phyloP scores from a whole-genome alignment of 2,113 vertebrate genomes.

The Thermophis baileyi region DNA sequence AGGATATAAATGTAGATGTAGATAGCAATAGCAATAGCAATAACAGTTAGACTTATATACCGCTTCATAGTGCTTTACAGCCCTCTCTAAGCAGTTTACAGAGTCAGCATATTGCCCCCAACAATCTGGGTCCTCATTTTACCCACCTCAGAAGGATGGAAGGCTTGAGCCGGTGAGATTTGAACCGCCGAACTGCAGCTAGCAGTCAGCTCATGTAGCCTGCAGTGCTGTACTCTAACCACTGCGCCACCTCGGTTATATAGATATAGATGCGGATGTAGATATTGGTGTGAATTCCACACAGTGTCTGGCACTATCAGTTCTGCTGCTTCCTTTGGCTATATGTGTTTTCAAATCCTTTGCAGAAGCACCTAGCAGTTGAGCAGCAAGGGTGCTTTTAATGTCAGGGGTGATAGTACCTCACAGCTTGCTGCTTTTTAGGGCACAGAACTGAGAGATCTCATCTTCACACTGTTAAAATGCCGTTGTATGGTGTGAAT shows the following conservation, averaged over 20 bases:
- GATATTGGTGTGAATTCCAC: neutral
- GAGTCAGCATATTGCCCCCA: too few relatives aligned
- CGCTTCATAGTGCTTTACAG: too few relatives aligned
- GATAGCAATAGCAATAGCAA: too few relatives aligned
- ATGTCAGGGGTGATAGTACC: neutral
- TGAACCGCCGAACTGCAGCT: too few relatives aligned
- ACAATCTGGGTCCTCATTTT: too few relatives aligned
- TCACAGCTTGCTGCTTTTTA: neutral
- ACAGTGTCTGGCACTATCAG: neutral
- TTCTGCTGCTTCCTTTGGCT: neutral
- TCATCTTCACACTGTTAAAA: slow-evolving; percentile 7
- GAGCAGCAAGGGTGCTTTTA: neutral
- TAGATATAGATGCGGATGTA: neutral
- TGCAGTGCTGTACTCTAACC: too few relatives aligned
- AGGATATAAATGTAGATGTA: neutral
- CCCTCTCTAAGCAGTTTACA: too few relatives aligned
- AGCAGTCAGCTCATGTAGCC: too few relatives aligned
- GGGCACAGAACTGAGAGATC: neutral
- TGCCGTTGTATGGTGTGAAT: neutral
- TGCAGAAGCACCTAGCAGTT: neutral
- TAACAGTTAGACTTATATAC: too few relatives aligned
- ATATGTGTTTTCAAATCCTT: neutral
- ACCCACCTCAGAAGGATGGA: too few relatives aligned
- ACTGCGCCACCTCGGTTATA: too few relatives aligned
- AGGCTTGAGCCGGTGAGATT: too few relatives aligned